phyloP scores from a whole-genome alignment of 2,113 vertebrate genomes.

The Rhinopomastus cyanomelas region DNA sequence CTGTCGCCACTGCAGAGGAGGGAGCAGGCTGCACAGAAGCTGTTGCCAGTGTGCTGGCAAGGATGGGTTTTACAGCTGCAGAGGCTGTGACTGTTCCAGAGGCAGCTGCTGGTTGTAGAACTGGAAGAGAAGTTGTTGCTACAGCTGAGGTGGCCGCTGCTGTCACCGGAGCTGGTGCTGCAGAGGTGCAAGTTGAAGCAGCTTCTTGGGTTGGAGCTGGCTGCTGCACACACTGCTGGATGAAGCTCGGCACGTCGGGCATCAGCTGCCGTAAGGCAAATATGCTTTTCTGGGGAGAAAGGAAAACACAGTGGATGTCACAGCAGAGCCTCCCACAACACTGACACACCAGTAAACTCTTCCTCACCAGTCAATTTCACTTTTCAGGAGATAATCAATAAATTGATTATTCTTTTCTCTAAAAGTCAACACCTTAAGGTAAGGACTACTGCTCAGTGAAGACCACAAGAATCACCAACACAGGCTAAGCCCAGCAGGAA shows the following conservation, averaged over 20 bases:
- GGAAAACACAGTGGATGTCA: not conserved
- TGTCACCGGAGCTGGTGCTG: not conserved
- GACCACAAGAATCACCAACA: not conserved
- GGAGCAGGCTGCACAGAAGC: slow-evolving; percentile 22
- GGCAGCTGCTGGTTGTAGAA: not conserved
- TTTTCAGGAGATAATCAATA: not conserved
- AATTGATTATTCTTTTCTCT: too few species aligned
- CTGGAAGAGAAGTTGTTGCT: slow-evolving; percentile 23
- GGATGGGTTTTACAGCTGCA: slow-evolving; percentile 31
- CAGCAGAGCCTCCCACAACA: not conserved
- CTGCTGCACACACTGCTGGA: slow-evolving; percentile 85
- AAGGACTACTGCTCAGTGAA: not conserved
- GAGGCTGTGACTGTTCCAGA: slow-evolving; percentile 4
- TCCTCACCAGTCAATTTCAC: not conserved
- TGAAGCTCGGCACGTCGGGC: slow-evolving; percentile 87
- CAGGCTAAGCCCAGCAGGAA: too few species aligned
- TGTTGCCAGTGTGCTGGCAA: not conserved
- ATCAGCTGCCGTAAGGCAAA: slow-evolving; percentile 86
- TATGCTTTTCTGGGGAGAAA: slow-evolving; percentile 85
- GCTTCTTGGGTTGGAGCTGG: slow-evolving; percentile 47
- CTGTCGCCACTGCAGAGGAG: not conserved
- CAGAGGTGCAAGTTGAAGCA: not conserved
- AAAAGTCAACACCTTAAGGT: not conserved
- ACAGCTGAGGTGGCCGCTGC: not conserved
- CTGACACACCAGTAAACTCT: not conserved